Evolutionary conservation across 2,113 vertebrate genomes (phyloP).

Genomic region (Rhinoptilus africanus): DNA sequence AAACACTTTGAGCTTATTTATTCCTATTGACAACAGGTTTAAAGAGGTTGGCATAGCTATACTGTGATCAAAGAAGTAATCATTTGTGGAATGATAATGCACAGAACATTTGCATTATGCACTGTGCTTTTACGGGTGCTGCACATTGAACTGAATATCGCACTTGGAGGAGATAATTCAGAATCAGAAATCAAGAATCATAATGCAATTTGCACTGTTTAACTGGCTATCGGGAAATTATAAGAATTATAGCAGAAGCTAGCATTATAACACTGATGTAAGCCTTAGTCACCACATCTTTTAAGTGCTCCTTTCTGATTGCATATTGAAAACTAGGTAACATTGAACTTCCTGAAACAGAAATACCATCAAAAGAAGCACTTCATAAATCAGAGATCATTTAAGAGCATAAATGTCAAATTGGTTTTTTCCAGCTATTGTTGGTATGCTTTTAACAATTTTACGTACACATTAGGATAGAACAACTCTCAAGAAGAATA

Average conservation of each 20-base stretch:
- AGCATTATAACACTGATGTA: not conserved
- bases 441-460: not conserved
- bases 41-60: not conserved
- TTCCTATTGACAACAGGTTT: slow-evolving; percentile 18
- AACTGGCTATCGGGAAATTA: slow-evolving; percentile 21
- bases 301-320: not conserved
- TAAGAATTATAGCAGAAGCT: not conserved
- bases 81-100: not conserved
- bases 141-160: not conserved
- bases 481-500: not conserved
- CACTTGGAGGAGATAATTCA: not conserved
- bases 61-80: slow-evolving; percentile 25
- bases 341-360: not conserved
- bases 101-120: not conserved
- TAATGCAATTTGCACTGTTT: slow-evolving; percentile 16
- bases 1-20: slow-evolving; percentile 21
- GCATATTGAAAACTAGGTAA: not conserved
- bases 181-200: not conserved
- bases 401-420: not conserved
- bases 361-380: not conserved
- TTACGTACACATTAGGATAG: not conserved
- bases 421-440: not conserved
- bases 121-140: not conserved
- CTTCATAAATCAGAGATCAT: not conserved
- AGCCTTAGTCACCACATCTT: not conserved